Conservation (phyloP, 2,888 invertebrate genomes). For the Entomobrya proxima region DNA sequence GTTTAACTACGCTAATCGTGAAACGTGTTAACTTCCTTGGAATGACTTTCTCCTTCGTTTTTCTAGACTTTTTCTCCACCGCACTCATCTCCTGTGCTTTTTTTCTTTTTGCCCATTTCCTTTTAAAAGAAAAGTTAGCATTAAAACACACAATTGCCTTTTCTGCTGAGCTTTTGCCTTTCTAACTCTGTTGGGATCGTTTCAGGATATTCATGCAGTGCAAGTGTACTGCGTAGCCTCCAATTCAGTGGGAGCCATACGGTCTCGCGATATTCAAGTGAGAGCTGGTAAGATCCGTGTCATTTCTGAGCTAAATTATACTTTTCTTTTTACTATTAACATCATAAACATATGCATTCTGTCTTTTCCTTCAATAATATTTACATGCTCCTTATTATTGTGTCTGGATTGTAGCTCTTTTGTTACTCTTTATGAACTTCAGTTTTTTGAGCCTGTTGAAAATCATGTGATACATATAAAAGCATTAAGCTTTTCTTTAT, state of each 20-base stretch:
- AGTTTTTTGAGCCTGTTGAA: neutral
- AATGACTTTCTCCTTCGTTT: neutral
- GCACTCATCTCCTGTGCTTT: neutral
- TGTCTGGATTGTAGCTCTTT: neutral
- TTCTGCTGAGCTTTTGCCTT: constrained; percentile 42
- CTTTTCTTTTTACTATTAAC: neutral
- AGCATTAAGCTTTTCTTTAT: too few relatives aligned
- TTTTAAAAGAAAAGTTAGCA: constrained; percentile 28
- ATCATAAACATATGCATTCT: neutral
- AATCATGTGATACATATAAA: neutral
- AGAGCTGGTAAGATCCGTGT: constrained; percentile 86
- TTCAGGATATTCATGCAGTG: constrained; percentile 88
- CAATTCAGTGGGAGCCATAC: constrained; percentile 85
- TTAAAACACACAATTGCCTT: constrained; percentile 56
- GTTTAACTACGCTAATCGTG: too few relatives aligned
- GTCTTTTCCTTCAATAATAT: constrained; percentile 7
- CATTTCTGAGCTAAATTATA: neutral
- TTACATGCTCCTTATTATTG: neutral
- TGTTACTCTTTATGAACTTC: neutral
- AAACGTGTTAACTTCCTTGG: too few relatives aligned
- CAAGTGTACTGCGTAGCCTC: constrained; percentile 86
- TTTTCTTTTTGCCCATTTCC: constrained; percentile 79
- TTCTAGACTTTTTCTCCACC: neutral
- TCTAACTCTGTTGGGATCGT: constrained; percentile 35
- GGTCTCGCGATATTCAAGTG: constrained; percentile 91